Evolutionary conservation across 2,797 vertebrate species (phyloP).

Genomic region (Sebastolobus alascanus): DNA sequence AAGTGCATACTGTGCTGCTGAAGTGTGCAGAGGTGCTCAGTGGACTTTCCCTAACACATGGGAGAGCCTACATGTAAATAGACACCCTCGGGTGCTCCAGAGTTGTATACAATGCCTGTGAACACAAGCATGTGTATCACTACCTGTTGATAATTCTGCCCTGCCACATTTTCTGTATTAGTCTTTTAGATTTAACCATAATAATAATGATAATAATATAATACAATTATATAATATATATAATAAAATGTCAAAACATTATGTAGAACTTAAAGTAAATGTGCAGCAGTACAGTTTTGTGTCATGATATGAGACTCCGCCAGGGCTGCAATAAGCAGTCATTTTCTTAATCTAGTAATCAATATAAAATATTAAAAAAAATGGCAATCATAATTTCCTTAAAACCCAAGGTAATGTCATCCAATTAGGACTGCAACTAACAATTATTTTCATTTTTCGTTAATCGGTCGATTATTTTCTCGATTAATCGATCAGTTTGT

Average conservation of each 20-base stretch:
- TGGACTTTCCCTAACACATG: slow-evolving; percentile 39
- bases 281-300: background rate
- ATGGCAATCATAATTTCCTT: background rate
- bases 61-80: slow-evolving; percentile 29
- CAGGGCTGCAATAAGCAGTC: background rate
- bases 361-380: background rate
- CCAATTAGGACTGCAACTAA: no score
- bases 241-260: background rate
- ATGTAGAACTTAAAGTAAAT: background rate
- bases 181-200: background rate
- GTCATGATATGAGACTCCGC: background rate
- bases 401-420: background rate
- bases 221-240: background rate
- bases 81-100: slow-evolving; percentile 61
- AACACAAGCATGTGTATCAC: slow-evolving; percentile 9
- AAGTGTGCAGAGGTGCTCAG: slow-evolving; percentile 44
- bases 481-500: no score
- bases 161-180: background rate
- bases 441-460: rapidly evolving
- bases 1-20: slow-evolving; percentile 6
- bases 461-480: no score
- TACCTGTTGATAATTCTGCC: background rate
- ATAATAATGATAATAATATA: background rate
- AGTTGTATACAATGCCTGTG: slow-evolving; percentile 1
- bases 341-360: background rate